Evolutionary conservation across 2,113 vertebrate species (phyloP), one percentile per base, ranked within the genome.

Genomic region (Caretta caretta): DNA sequence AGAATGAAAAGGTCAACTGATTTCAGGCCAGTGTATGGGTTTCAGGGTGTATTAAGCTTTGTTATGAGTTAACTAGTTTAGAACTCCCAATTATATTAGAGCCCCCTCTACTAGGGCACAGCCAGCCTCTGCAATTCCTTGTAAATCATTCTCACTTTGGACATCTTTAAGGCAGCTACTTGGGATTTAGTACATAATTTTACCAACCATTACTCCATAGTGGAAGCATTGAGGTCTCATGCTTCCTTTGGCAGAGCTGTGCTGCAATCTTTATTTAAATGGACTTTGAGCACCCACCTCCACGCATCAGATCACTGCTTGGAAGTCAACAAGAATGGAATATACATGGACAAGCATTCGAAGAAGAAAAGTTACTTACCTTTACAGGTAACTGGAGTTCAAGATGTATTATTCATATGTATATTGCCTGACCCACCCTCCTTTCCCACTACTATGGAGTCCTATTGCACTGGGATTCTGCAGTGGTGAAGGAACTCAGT

Each of bases 291-390:
- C 38, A 46, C 42, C 72, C 24, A 42, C 72, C 42, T 46, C 42
- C 42, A 46, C 42, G 25, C n/a, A 76, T 76, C 11, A 22, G 72
- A 46, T 46, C 72, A 76, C 22, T 76, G 25, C 24, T 76, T 46
- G 6, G 42, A 46, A 76, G 38, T 76, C 22, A 46, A 12, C 42
- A 78, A 78, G 75, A 48, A 48, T 48, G 24, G 38, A 78, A 48
- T 48, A 78, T 48, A 78, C 25, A 48, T 78, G 22, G 72, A 78
- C 65, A 72, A 72, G n/a, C 35, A 38, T 72, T 72, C 10, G 10
- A 65, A 65, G 54, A 42, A 27, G 49, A 35, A 65, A 93, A 53
- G 54, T 83, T 84, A 17, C 83, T 89, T 51, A 81, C 82, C n/a
- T 69, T 72, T 8, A 6, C 10, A 31, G 65, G 57, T 72, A 59